phyloP scores from a whole-genome alignment of 2,113 vertebrate species.

The Mohoua ochrocephala region DNA sequence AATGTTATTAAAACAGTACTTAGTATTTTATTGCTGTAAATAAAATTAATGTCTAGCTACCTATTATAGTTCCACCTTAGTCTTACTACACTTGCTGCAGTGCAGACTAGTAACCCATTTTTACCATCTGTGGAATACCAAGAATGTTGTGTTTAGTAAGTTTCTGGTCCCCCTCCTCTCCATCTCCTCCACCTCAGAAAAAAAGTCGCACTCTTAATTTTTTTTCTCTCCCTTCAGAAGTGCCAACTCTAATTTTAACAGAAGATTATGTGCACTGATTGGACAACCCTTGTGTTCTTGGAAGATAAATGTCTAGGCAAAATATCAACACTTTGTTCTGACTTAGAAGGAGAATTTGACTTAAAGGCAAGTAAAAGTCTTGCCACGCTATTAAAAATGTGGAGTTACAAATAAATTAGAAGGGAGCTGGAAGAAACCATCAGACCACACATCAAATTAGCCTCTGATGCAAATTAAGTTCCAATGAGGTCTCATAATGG shows the following conservation, averaged over 20 bases:
- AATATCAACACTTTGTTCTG: background rate
- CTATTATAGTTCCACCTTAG: background rate
- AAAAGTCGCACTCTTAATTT: background rate
- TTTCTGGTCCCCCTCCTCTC: background rate
- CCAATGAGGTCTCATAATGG: background rate
- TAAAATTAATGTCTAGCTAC: constrained; percentile 8
- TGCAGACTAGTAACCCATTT: background rate
- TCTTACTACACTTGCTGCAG: constrained; percentile 13
- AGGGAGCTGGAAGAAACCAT: background rate
- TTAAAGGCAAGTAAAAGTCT: background rate
- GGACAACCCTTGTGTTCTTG: background rate
- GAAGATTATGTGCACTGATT: background rate
- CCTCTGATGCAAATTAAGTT: background rate
- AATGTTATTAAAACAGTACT: constrained; percentile 38
- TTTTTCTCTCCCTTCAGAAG: background rate
- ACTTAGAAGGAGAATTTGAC: background rate
- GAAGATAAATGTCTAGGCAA: background rate
- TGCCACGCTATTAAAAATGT: background rate
- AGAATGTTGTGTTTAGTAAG: background rate
- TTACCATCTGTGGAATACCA: constrained; percentile 8
- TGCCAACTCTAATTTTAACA: background rate
- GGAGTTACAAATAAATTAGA: background rate
- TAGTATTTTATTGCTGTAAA: constrained; percentile 46
- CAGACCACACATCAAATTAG: background rate
- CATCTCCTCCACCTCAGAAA: background rate